Base-by-base conservation (phyloP, 2,888 invertebrate species). In the Blastobasis lacticolella region DNA sequence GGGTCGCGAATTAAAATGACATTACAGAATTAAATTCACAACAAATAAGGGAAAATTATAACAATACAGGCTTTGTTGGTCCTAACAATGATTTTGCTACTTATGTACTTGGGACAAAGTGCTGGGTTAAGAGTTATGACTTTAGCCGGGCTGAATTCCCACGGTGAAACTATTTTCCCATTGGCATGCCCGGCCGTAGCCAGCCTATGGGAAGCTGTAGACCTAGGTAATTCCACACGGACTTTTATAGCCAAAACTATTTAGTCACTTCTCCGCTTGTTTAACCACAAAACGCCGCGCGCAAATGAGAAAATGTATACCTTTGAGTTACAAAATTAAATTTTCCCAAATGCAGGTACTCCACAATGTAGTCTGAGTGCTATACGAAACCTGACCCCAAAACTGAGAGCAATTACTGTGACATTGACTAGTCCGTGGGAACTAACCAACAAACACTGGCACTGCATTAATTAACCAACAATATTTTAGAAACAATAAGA, bases 351-450 rank as follows among this genome's bases (percentile, higher is more conserved):
- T 36, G 23, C 23, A 23, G 23, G 23, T 23, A 23, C 23, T 23
- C 23, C 23, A 23, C 23, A 23, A 23, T 23, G 23, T 23, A 23
- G 1, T 23, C 23, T 23, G 23, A 23, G 23, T 23, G 23, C 23
- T 23, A 23, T 23, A 23, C 23, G 73, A 73, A 74, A 69, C 54
- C 54, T 61, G 64, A 66, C 64, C 62, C 52, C 60, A 66, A 67
- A 67, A 71, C 71, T 71, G 46, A 49, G 40, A 48, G 54, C 52
- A 52, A 57, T 70, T 66, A 75, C 66, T 67, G 69, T 76, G 80
- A 78, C 81, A 80, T 80, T 81, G 80, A 73, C 49, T 53, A 56
- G 59, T 64, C 59, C 75, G 81, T 81, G 81, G 63, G 81, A 81
- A 69, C 61, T 54, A 52, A 60, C 62, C 58, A 9, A 42, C 9